phyloP scores from a whole-genome alignment of 92 coral and sea anemone species.

The Porites rus region DNA sequence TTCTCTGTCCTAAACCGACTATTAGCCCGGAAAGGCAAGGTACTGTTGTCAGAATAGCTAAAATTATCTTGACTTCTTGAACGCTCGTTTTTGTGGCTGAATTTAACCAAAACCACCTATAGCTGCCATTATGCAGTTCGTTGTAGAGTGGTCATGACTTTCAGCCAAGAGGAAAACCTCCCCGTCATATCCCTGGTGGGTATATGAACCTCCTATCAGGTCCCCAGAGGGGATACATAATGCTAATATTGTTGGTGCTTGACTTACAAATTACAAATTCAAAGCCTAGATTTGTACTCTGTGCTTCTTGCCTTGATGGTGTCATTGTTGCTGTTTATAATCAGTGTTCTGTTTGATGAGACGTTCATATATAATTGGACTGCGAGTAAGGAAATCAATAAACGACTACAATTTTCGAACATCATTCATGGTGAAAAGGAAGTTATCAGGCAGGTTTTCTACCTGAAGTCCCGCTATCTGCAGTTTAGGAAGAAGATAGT shows the following conservation, averaged over 20 bases:
- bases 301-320: too few relatives aligned
- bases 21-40: slow-evolving; percentile 85
- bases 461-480: too few relatives aligned
- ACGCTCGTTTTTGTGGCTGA: background rate
- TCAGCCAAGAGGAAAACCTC: slow-evolving; percentile 29
- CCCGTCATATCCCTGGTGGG: slow-evolving; percentile 44
- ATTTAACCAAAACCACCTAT: slow-evolving; percentile 18
- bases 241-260: background rate
- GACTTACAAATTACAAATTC: background rate
- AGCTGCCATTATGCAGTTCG: slow-evolving; percentile 2
- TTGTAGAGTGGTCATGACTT: slow-evolving; percentile 37
- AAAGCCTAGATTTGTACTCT: too few relatives aligned
- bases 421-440: too few relatives aligned
- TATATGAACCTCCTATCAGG: slow-evolving; percentile 20
- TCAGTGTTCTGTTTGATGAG: too few relatives aligned
- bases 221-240: slow-evolving; percentile 35
- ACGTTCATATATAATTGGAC: too few relatives aligned
- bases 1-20: slow-evolving; percentile 92
- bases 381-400: too few relatives aligned
- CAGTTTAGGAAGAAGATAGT: too few relatives aligned
- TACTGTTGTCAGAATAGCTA: background rate
- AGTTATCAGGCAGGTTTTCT: too few relatives aligned
- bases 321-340: too few relatives aligned
- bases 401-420: too few relatives aligned
- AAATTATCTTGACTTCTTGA: background rate